Conservation (phyloP, 2,113 vertebrate species). For the Octodon degus region DNA sequence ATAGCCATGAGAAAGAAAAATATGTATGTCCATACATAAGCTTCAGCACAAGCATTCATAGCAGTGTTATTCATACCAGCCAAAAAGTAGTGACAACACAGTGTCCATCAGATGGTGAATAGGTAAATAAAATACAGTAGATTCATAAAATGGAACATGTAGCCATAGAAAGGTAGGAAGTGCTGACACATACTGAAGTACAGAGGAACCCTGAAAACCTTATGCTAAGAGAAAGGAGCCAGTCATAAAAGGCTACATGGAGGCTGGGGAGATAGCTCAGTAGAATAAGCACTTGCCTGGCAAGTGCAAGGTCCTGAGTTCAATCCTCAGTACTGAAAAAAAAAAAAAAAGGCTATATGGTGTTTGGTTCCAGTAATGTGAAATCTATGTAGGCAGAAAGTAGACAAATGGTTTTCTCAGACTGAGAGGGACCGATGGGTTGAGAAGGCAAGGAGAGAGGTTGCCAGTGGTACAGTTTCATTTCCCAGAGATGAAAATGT, state of each 20-base stretch:
- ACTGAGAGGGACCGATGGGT: background rate
- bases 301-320: no score
- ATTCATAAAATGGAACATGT: background rate
- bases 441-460: background rate
- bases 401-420: background rate
- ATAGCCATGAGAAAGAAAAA: slow-evolving; percentile 9
- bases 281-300: no score
- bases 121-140: background rate
- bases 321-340: no score
- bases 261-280: no score
- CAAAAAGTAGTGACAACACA: background rate
- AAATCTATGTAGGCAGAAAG: background rate
- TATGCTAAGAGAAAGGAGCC: background rate
- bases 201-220: background rate
- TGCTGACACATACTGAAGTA: background rate
- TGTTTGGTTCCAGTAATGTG: background rate
- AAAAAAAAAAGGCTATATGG: background rate
- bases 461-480: background rate
- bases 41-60: background rate
- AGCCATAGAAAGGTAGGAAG: background rate
- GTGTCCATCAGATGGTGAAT: background rate
- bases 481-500: background rate
- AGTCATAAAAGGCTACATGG: background rate
- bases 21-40: background rate
- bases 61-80: background rate